phyloP scores from a whole-genome alignment of 2,797 vertebrate species.

The Neostethus bicornis region DNA sequence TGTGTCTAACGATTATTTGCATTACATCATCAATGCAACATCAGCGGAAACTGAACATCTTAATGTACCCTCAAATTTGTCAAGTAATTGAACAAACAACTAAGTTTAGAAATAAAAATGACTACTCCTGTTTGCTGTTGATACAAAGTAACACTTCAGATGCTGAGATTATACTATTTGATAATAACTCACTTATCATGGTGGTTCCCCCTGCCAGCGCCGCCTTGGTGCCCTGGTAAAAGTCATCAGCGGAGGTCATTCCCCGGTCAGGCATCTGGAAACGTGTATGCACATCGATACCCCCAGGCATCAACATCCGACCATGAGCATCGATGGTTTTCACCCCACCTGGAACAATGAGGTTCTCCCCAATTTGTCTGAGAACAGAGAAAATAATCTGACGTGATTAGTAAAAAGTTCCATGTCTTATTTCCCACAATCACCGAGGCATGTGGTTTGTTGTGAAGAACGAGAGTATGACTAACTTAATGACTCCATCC shows the following conservation, averaged over 20 bases:
- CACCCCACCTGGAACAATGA: conserved; percentile 96
- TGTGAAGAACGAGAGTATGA: conserved; percentile 22
- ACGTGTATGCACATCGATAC: conserved; percentile 94
- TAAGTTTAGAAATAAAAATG: too few relatives aligned
- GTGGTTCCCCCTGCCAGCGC: conserved; percentile 93
- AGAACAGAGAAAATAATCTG: not conserved
- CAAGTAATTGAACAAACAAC: too few relatives aligned
- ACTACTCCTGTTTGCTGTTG: too few relatives aligned
- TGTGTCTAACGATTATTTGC: too few relatives aligned
- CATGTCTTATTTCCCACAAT: not conserved
- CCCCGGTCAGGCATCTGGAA: conserved; percentile 98
- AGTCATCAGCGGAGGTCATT: conserved; percentile 93
- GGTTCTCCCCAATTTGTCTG: conserved; percentile 97
- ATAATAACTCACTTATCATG: conserved; percentile 90
- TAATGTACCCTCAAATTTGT: too few relatives aligned
- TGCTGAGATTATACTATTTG: conserved; percentile 36
- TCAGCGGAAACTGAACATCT: too few relatives aligned
- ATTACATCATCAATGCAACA: too few relatives aligned
- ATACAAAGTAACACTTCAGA: too few relatives aligned
- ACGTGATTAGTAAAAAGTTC: not conserved
- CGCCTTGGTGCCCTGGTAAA: conserved; percentile 95
- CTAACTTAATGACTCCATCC: conserved; percentile 99
- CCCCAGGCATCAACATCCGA: conserved; percentile 94
- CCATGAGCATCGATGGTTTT: conserved; percentile 96
- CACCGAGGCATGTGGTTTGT: not conserved